phyloP scores from a whole-genome alignment of 2,113 vertebrate species.

The Myotis yumanensis region DNA sequence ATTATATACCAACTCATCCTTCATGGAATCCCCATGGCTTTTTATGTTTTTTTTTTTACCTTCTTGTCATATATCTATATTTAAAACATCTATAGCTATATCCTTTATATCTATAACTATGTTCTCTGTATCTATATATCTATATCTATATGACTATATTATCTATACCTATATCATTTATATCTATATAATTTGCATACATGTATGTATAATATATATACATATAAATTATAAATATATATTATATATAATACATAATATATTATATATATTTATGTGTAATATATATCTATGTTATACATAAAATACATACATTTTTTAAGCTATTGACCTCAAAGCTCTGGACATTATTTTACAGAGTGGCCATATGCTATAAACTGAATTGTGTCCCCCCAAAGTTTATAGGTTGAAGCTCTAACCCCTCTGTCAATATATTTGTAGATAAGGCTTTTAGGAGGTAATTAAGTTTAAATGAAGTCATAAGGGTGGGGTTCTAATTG shows the following conservation, averaged over 20 bases:
- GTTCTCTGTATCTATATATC: background rate
- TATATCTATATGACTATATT: background rate
- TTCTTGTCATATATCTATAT: background rate
- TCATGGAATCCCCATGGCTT: fast-evolving
- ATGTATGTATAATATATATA: background rate
- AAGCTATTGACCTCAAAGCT: background rate
- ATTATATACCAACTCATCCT: fast-evolving
- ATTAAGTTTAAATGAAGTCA: background rate
- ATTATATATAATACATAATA: too few relatives aligned
- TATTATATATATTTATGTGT: too few relatives aligned
- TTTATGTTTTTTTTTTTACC: too few relatives aligned
- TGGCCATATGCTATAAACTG: background rate
- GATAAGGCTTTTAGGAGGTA: background rate
- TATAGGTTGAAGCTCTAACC: background rate
- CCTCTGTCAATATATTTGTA: background rate
- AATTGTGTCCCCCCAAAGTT: background rate
- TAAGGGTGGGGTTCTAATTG: background rate
- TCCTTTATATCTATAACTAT: background rate
- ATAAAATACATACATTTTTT: too few relatives aligned
- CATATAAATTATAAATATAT: too few relatives aligned
- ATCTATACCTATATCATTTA: background rate
- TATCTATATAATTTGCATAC: background rate
- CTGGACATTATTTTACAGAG: background rate
- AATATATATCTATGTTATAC: background rate
- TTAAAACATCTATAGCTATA: background rate